Percentiles rank a stretch among this genome's conserved stretches.
Evolutionary conservation across 2,888 invertebrate genomes (phyloP).

Genomic region (Epistrophella euchroma): DNA sequence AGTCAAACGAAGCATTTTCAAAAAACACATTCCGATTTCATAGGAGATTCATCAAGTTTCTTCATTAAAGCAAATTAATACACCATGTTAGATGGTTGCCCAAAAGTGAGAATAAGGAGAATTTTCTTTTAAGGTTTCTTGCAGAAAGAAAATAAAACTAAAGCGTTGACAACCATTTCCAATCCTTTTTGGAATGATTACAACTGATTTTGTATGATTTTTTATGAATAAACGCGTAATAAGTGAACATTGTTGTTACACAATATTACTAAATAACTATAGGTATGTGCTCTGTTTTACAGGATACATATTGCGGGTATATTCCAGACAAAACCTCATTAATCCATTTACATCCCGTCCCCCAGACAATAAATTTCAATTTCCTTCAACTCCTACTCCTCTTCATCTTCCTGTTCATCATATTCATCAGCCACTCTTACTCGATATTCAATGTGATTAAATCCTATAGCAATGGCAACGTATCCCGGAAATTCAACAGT

Average conservation of each 20-base stretch:
- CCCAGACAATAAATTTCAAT: conserved; percentile 12
- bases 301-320: background rate
- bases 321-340: conserved; percentile 32
- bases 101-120: background rate
- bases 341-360: conserved; percentile 18
- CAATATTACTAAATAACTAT: background rate
- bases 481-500: conserved; percentile 42
- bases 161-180: background rate
- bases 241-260: conserved; percentile 1
- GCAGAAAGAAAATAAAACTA: background rate
- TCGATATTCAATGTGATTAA: conserved; percentile 23
- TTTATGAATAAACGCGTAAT: conserved; percentile 4
- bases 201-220: background rate
- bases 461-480: conserved; percentile 24
- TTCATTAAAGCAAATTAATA: background rate
- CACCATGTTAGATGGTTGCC: background rate
- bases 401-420: background rate
- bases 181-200: background rate
- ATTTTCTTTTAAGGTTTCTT: background rate
- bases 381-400: background rate
- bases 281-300: background rate
- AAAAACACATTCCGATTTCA: background rate
- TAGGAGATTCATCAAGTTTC: background rate
- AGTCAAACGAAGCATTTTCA: background rate
- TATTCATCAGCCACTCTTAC: background rate